Percentiles rank a stretch among this genome's conserved stretches.
These are phyloP conservation scores for Sander vitreus DNA, from an alignment of 2,113 vertebrate species.

Conservation along the genomic window DNA sequence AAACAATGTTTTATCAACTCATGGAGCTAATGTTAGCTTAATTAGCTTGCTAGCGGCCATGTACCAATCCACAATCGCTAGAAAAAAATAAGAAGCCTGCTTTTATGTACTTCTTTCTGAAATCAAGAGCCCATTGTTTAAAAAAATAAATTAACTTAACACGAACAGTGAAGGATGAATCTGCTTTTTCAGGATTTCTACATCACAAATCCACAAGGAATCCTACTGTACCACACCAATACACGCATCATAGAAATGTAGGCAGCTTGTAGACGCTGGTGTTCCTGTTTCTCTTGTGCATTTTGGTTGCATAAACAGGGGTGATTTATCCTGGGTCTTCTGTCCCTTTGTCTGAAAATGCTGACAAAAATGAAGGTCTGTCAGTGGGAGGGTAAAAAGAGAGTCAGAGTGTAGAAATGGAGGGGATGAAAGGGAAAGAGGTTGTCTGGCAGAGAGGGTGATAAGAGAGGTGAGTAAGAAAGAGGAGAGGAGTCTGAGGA, in stretches of 20 bases:
- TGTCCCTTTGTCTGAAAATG: conserved; percentile 40
- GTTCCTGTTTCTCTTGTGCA: neutral
- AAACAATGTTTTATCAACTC: too few relatives aligned
- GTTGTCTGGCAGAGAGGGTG: conserved; percentile 21
- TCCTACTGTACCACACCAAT: neutral
- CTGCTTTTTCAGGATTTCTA: neutral
- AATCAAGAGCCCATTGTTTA: neutral
- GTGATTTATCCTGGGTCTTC: conserved; percentile 24
- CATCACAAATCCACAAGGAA: neutral
- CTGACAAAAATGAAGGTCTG: conserved; percentile 56
- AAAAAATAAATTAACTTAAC: neutral
- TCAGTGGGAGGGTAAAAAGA: conserved; percentile 26
- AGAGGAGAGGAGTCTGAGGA: conserved; percentile 12
- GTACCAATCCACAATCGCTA: too few relatives aligned
- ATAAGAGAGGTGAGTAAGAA: conserved; percentile 26
- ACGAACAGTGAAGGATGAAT: neutral
- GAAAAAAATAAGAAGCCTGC: neutral
- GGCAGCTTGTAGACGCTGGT: neutral
- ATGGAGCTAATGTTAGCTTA: too few relatives aligned
- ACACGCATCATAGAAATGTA: neutral
- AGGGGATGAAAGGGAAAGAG: neutral
- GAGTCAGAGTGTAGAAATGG: neutral
- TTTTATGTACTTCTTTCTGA: neutral
- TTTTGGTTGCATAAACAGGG: conserved; percentile 15
- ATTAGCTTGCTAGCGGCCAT: too few relatives aligned